Evolutionary conservation across 1,140 invertebrate species (phyloP).

Genomic region (Eubasilissa regina): DNA sequence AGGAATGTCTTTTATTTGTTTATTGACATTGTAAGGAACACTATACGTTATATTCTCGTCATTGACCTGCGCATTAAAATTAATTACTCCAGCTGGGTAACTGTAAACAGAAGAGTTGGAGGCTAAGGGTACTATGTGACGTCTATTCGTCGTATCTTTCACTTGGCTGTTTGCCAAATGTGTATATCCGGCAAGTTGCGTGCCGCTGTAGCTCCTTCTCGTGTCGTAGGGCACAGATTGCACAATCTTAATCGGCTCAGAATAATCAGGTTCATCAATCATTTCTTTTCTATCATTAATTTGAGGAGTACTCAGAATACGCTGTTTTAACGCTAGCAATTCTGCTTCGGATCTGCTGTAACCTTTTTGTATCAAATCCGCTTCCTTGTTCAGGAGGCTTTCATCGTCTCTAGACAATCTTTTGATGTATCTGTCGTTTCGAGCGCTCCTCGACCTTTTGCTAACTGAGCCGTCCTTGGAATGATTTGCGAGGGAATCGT

Average conservation of each 20-base stretch:
- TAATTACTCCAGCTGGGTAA: slow-evolving; percentile 69
- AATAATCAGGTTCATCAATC: slow-evolving; percentile 53
- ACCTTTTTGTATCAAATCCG: slow-evolving; percentile 69
- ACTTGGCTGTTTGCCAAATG: slow-evolving; percentile 50
- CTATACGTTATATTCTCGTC: slow-evolving; percentile 72
- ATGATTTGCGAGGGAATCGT: slow-evolving; percentile 75
- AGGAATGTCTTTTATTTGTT: slow-evolving; percentile 61
- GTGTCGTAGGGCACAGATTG: slow-evolving; percentile 38
- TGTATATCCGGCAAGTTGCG: slow-evolving; percentile 63
- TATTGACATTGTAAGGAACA: slow-evolving; percentile 68
- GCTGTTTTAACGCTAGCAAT: slow-evolving; percentile 66
- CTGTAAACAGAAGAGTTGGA: slow-evolving; percentile 72
- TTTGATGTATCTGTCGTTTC: slow-evolving; percentile 85
- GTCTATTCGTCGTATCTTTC: slow-evolving; percentile 45
- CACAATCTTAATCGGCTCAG: slow-evolving; percentile 47
- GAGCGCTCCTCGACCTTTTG: slow-evolving; percentile 75
- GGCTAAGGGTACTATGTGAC: slow-evolving; percentile 67
- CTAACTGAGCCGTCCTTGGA: slow-evolving; percentile 73
- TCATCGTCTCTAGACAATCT: slow-evolving; percentile 81
- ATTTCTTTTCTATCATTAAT: slow-evolving; percentile 50
- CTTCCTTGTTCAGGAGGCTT: slow-evolving; percentile 74
- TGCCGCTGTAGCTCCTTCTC: slow-evolving; percentile 63
- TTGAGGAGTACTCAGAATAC: slow-evolving; percentile 61
- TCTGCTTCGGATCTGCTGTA: slow-evolving; percentile 71
- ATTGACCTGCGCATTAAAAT: slow-evolving; percentile 72